Base-by-base conservation (phyloP, 2,113 vertebrate genomes). In the Heliornis fulica region DNA sequence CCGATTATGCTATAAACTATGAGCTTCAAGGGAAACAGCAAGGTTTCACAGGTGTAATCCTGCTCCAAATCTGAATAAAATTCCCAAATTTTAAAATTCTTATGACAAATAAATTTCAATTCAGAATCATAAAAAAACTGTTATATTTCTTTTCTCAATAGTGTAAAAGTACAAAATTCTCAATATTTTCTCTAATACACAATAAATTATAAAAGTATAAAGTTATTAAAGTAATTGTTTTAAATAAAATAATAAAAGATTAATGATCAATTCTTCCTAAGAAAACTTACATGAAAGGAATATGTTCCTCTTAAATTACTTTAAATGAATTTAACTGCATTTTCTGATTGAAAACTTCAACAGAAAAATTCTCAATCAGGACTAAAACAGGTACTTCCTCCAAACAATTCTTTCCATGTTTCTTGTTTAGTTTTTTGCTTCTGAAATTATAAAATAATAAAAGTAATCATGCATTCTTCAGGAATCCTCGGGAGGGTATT, bases 381-480 rank as follows among this genome's bases (percentile, higher is more conserved):
- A 68, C 36, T 17, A 65, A 43, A 63, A 63, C 7, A 85, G 19
- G 29, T 69, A 66, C 22, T 77, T 76, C 56, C 32, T 74, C 45
- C 74, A 32, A 81, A 65, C 12, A 32, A 11, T 36, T 82, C 28
- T 75, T 71, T 82, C 34, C n/a, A 53, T 7, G 2, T 69, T 80
- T 83, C 4, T 50, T 79, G 51, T 75, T 68, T 23, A n/a, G 11
- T 1, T 80, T 89, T 71, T 61, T 91, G 36, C 90, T 96, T 54
- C 87, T 96, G 71, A 97, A 96, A 95, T 60, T 56, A 94, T 57
- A 89, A 96, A 97, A 97, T 96, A 97, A 95, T 89, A 96, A 87
- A 96, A 97, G 75, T 79, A 96, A 96, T 97, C 83, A 94, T 91
- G 36, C 80, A 95, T 97, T 97, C 94, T 97, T 95, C 85, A 96